A percentile compares a stretch with the other conserved stretches of the same genome.
Conservation (phyloP, 1,140 invertebrate genomes). For the Ceratina australensis region DNA sequence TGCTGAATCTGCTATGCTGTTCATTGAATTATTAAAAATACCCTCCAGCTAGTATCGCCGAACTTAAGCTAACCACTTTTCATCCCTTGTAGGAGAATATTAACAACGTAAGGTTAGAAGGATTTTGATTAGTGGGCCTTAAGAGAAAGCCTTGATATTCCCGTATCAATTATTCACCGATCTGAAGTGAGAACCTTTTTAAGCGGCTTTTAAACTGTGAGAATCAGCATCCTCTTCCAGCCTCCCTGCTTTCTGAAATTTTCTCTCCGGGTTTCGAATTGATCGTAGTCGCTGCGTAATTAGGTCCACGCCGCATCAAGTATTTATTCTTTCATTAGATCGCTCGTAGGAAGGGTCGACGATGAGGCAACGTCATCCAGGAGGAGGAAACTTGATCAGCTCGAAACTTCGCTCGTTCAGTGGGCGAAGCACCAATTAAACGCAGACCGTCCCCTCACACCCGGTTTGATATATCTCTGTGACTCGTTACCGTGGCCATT, state of each 20-base stretch:
- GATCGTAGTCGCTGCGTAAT: conserved; percentile 66
- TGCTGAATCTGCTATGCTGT: no score
- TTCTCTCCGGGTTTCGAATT: conserved; percentile 35
- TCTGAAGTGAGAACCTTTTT: conserved; percentile 67
- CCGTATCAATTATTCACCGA: conserved; percentile 72
- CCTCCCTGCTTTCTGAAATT: neutral
- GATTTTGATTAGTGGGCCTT: no score
- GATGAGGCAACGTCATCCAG: conserved; percentile 52
- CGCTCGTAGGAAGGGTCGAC: conserved; percentile 30
- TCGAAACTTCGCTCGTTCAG: conserved; percentile 53
- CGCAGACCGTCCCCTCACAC: conserved; percentile 10
- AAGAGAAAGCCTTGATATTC: conserved; percentile 50
- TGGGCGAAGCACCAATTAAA: conserved; percentile 41
- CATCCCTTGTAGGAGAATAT: no score
- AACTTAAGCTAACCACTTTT: no score
- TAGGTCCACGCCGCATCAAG: conserved; percentile 66
- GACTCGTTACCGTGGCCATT: conserved; percentile 11
- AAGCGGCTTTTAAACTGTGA: conserved; percentile 45
- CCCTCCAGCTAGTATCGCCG: no score
- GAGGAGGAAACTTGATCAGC: conserved; percentile 55
- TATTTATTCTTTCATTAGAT: conserved; percentile 69
- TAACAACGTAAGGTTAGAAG: no score
- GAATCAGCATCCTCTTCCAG: conserved; percentile 47
- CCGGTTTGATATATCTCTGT: conserved; percentile 41
- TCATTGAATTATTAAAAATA: no score